phyloP scores from a whole-genome alignment of 1,140 invertebrate genomes.

The Callitettix versicolor region DNA sequence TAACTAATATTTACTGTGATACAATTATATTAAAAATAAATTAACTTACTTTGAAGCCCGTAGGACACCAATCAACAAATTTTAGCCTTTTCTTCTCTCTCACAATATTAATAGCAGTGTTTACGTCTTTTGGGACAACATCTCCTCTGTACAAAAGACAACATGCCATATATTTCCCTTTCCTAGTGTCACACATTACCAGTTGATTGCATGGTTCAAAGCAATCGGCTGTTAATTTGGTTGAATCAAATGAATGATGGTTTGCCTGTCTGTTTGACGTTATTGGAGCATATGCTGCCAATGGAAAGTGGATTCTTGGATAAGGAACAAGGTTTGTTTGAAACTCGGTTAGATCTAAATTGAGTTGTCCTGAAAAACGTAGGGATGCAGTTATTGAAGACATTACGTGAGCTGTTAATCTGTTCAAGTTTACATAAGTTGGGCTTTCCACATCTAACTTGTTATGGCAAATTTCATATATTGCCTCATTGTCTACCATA shows the following conservation, averaged over 20 bases:
- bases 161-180: conserved; percentile 46
- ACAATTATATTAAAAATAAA: too few species aligned
- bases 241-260: conserved; percentile 38
- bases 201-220: conserved; percentile 67
- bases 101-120: conserved; percentile 35
- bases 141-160: conserved; percentile 44
- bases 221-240: conserved; percentile 63
- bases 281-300: conserved; percentile 44
- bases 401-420: conserved; percentile 46
- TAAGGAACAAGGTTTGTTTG: conserved; percentile 45
- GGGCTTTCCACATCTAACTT: conserved; percentile 33
- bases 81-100: conserved; percentile 30
- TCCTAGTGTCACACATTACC: conserved; percentile 33
- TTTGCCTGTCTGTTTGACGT: conserved; percentile 36
- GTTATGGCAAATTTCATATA: conserved; percentile 55
- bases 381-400: conserved; percentile 55
- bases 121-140: conserved; percentile 49
- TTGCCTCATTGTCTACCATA: conserved; percentile 77
- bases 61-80: conserved; percentile 53
- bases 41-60: conserved; percentile 38
- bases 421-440: conserved; percentile 46
- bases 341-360: conserved; percentile 58
- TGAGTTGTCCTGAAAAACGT: conserved; percentile 57
- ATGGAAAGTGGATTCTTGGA: conserved; percentile 40
- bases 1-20: too few species aligned